A percentile compares a stretch with the other conserved stretches of the same genome.
phyloP scores from a whole-genome alignment of 2,888 invertebrate genomes.

The Aphrophora alni region DNA sequence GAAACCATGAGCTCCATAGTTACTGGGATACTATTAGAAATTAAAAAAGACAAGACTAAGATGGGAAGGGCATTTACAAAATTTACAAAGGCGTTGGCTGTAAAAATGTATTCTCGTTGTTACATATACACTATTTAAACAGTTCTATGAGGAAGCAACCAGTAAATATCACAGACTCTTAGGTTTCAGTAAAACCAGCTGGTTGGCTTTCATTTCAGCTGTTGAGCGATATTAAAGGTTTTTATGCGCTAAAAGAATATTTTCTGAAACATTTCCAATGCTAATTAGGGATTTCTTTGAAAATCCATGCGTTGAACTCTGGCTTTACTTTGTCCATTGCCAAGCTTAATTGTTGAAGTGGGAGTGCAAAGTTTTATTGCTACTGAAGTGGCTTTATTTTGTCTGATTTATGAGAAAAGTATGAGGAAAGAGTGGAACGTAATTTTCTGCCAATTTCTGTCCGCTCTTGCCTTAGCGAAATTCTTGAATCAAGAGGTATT shows the following conservation, averaged over 20 bases:
- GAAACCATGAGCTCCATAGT: no score
- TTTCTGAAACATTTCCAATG: not conserved
- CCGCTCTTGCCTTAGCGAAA: no score
- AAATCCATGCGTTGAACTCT: not conserved
- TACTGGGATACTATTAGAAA: no score
- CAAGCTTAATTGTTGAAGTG: not conserved
- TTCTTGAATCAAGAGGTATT: no score
- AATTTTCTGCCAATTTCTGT: no score
- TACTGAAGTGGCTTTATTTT: no score
- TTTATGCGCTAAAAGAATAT: not conserved
- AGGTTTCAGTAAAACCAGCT: constrained; percentile 13
- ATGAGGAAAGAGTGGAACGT: no score
- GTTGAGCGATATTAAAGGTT: not conserved
- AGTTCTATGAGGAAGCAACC: not conserved
- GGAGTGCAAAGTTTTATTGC: no score
- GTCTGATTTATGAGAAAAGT: no score
- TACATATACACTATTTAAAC: constrained; percentile 19
- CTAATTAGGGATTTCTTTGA: not conserved
- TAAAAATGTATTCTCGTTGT: not conserved
- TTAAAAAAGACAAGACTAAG: no score
- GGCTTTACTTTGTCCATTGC: not conserved
- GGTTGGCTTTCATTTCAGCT: constrained; percentile 2
- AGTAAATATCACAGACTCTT: constrained; percentile 11
- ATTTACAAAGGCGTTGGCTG: not conserved
- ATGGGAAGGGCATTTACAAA: no score